Percentiles rank a stretch among this genome's conserved stretches.
These are phyloP conservation scores for Stegana nigrithorax DNA, from an alignment of 2,888 invertebrate species.

Conservation along the genomic window DNA sequence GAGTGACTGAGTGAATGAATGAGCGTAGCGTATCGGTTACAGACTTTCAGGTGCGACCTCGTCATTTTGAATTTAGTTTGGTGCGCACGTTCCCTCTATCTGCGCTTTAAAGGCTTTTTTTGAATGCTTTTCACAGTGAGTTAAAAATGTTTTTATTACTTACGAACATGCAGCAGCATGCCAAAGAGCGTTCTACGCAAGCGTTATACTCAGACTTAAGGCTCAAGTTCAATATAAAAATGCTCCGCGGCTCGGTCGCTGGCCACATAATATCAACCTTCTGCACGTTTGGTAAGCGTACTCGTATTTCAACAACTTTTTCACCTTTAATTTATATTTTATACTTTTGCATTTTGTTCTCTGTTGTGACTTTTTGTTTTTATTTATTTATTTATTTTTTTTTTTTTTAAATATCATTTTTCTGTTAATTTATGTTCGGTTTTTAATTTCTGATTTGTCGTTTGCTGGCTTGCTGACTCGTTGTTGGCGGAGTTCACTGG, in stretches of 20 bases:
- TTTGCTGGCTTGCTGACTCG: background rate
- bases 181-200: no score
- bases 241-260: no score
- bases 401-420: constrained; percentile 53
- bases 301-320: constrained; percentile 41
- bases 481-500: no score
- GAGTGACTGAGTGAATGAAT: constrained; percentile 26
- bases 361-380: background rate
- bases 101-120: background rate
- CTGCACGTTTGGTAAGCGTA: constrained; percentile 45
- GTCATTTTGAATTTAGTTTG: constrained; percentile 32
- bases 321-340: constrained; percentile 28
- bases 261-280: constrained; percentile 26
- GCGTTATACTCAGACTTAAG: constrained; percentile 42
- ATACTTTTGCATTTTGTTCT: constrained; percentile 12
- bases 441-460: constrained; percentile 63
- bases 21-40: constrained; percentile 51
- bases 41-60: constrained; percentile 61
- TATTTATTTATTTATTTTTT: constrained; percentile 21
- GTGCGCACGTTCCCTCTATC: no score
- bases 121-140: constrained; percentile 6
- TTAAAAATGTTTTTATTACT: no score
- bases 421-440: constrained; percentile 64
- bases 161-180: no score
- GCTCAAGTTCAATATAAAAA: constrained; percentile 57